phyloP scores from a whole-genome alignment of 2,113 vertebrate species.

The Cavia aperea region DNA sequence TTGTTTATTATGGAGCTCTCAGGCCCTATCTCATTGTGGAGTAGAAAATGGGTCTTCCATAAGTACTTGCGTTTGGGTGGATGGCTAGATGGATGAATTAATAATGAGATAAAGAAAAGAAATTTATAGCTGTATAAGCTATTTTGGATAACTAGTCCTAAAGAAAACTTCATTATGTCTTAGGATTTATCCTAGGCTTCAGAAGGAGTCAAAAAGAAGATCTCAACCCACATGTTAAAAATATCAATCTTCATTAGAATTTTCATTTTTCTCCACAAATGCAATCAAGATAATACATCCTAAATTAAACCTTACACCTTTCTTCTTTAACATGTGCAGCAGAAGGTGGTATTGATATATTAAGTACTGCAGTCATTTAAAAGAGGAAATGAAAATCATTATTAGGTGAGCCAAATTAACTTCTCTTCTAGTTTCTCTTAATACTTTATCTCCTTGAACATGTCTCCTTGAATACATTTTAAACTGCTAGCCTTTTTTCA shows the following conservation, averaged over 20 bases:
- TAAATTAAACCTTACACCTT: constrained; percentile 1
- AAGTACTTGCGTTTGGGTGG: not conserved
- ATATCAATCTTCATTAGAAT: not conserved
- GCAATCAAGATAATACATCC: not conserved
- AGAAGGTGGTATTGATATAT: not conserved
- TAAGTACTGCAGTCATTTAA: not conserved
- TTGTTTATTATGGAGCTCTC: not conserved
- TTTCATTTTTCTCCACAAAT: not conserved
- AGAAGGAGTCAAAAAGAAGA: not conserved
- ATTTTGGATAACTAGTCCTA: not conserved
- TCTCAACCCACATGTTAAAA: not conserved
- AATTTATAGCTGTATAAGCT: not conserved
- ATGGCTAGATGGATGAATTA: not conserved
- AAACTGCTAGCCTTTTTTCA: not conserved
- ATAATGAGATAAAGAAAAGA: not conserved
- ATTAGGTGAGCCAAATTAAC: not conserved
- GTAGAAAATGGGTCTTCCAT: not conserved
- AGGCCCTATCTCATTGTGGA: not conserved
- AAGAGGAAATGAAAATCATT: constrained; percentile 45
- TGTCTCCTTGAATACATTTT: not conserved
- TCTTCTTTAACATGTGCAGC: not conserved
- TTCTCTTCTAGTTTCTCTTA: constrained; percentile 20
- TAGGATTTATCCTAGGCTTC: not conserved
- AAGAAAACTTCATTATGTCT: not conserved
- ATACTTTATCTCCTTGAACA: not conserved